A percentile compares a stretch with the other conserved stretches of the same genome.
Evolutionary conservation across 1,140 invertebrate genomes (phyloP).

Genomic region (Gyrodactylus salaris): DNA sequence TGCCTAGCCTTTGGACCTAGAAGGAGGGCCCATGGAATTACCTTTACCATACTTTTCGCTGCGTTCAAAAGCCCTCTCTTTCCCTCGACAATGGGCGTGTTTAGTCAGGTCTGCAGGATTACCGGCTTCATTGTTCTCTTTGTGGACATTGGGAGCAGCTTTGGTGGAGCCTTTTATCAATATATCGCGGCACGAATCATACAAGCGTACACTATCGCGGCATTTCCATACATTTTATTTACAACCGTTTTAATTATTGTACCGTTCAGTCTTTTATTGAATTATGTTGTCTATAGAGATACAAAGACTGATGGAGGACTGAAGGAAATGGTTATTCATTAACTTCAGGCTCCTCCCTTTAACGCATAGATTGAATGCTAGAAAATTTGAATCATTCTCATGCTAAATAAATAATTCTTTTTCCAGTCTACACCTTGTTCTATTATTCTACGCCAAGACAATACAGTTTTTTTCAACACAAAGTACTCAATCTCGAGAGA

Average conservation of each 20-base stretch:
- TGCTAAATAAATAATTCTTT: no score
- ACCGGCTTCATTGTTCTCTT: neutral
- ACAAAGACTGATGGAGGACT: no score
- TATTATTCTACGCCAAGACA: no score
- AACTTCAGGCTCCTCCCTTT: no score
- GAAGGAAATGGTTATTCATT: no score
- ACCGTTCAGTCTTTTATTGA: neutral
- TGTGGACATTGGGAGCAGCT: neutral
- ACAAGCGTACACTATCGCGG: neutral
- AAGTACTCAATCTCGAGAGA: no score
- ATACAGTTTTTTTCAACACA: no score
- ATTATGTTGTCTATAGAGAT: neutral
- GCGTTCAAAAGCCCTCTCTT: constrained; percentile 5
- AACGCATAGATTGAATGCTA: no score
- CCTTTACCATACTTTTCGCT: neutral
- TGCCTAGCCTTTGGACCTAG: neutral
- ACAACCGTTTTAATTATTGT: neutral
- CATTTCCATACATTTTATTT: neutral
- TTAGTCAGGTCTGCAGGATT: neutral
- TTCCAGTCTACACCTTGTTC: no score
- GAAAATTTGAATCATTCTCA: no score
- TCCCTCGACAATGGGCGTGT: neutral
- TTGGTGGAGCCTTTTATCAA: neutral
- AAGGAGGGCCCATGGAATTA: neutral
- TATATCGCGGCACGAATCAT: neutral